Base-by-base conservation (phyloP, 2,888 invertebrate genomes). In the Oasisia sp. region DNA sequence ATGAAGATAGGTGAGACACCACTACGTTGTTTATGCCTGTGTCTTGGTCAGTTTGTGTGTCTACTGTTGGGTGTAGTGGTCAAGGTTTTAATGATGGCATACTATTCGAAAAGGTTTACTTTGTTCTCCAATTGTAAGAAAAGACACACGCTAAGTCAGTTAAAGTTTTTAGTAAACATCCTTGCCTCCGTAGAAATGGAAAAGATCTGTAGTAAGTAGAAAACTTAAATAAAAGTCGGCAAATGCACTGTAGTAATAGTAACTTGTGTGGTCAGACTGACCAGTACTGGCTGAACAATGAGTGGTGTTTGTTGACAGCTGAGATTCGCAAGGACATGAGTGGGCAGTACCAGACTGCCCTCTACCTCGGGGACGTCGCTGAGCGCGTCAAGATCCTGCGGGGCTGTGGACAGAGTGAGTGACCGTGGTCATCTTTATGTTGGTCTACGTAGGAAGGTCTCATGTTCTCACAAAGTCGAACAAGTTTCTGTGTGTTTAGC, bases 301-400 rank as follows among this genome's bases (percentile, higher is more conserved):
- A 14, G 32, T 32, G 50, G 90, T 90, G 50, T 58, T 91, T 44
- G 90, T 44, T 94, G 95, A 89, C 94, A 96, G 99, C 99, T 0
- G 99, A 99, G 97, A 99, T 99, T 91, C 97, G 99, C 19, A 99
- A 99, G 96, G 99, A 99, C 95, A 97, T 98, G 0, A 99, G 99
- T 4, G 98, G 99, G 0, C 99, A 99, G 96, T 99, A 98, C 97
- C 99, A 99, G 96, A 99, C 98, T 1, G 98, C 99, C 0, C 97
- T 99, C 94, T 97, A 98, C 32, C 96, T 99, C 0, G 99, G 99
- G 0, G 99, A 99, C 96, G 97, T 99, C 32, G 97, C 97, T 90
- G 99, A 99, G 96, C 97, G 99, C 74, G 98, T 99, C 0, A 97
- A 98, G 95, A 96, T 96, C 58, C 95, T 96, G 32, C 95, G 95